Base-by-base conservation (phyloP, 2,797 vertebrate genomes). In the Lepilemur ruficaudatus region DNA sequence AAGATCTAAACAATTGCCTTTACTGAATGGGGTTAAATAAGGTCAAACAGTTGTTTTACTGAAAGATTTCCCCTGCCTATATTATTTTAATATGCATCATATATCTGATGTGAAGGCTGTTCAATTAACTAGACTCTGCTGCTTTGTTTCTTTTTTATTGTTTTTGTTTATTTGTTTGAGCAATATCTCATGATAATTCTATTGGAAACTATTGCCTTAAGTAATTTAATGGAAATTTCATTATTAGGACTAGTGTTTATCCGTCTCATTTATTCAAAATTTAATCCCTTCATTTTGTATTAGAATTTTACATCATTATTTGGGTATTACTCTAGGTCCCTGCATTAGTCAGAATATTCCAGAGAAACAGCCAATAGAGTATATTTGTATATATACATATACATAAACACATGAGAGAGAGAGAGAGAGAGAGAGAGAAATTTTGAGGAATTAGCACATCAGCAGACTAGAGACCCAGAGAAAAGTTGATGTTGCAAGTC, bases 261-360 rank as follows among this genome's bases (percentile, higher is more conserved):
- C 4, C 6, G 65, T 88, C n/a, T 88, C 28, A 63, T n/a, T 88
- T 23, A 93, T 14, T 69, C 22, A 72, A 91, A 73, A 69, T 59
- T 73, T 93, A 48, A 79, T 79, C 35, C 52, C 5, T 88, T 84
- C 32, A 32, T 55, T 96, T 85, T 35, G 28, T 32, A 41, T 80
- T 86, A 85, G 30, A 94, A 85, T 65, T 91, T 93, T 69, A 83
- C 32, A 76, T 63, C 17, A 72, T 41, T 17, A 81, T 69, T 94
- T 79, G 20, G 17, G 9, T 85, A 52, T 80, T 61, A 57, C 4
- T 63, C 7, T 72, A 46, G 20, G 13, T 61, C 35, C 30, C 63
- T 82, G 14, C 17, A 25, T 55, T 89, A 73, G 61, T 55, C 20
- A 55, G 30, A 30, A 63, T 32, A 63, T 63, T 63, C 61, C 61